Base-by-base conservation (phyloP, 2,888 invertebrate species). In the Busseola fusca region DNA sequence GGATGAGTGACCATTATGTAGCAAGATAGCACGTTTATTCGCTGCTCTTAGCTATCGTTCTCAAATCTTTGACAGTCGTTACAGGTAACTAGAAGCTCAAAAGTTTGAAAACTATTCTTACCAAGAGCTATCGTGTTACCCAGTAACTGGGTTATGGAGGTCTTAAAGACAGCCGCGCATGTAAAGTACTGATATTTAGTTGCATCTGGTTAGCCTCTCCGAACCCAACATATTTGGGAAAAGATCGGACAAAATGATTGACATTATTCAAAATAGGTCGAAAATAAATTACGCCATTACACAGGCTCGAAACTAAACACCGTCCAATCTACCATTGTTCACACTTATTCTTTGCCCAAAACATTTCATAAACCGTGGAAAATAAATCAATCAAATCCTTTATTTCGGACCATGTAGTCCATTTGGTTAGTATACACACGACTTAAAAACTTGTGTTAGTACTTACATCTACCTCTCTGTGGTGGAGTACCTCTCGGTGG, bases 361-460 rank as follows among this genome's bases (percentile, higher is more conserved):
- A 40, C 21, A 57, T 69, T 42, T 74, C 45, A 18, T 52, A 64
- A 74, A 64, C 37, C 52, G 30, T 69, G 14, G 59, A 66, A 59
- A 79, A 74, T 66, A 63, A 64, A 70, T 37, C 65, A 52, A 48
- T 63, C 58, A 57, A 59, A 67, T 70, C 74, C 56, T 73, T n/a
- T n/a, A n/a, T n/a, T n/a, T n/a, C n/a, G n/a, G n/a, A n/a, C n/a
- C n/a, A n/a, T n/a, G n/a, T n/a, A n/a, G n/a, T n/a, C n/a, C n/a
- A n/a, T n/a, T n/a, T n/a, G n/a, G n/a, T n/a, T n/a, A n/a, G n/a
- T n/a, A n/a, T n/a, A n/a, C 64, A 65, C 58, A 66, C 62, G 59
- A 70, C 70, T 75, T 66, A 66, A 66, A 79, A 59, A 74, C 56
- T 74, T 78, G n/a, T n/a, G n/a, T n/a, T n/a, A n/a, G n/a, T n/a